A percentile compares a stretch with the other conserved stretches of the same genome.
phyloP scores from a whole-genome alignment of 2,113 vertebrate genomes.

The Empidonax traillii region DNA sequence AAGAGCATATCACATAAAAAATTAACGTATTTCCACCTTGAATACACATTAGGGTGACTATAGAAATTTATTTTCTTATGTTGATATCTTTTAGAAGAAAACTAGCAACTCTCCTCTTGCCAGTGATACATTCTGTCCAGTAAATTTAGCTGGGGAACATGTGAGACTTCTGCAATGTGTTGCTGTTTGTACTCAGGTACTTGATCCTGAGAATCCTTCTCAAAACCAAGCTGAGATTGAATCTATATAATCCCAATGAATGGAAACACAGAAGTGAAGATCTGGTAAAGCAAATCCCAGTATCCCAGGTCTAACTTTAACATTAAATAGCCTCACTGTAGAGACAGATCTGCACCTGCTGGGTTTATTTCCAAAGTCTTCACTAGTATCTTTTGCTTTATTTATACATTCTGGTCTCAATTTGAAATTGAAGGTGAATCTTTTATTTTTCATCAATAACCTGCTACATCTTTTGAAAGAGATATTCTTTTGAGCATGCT shows the following conservation, averaged over 20 bases:
- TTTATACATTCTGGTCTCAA: neutral
- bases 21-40: neutral
- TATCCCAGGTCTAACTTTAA: neutral
- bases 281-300: neutral
- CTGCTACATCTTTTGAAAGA: neutral
- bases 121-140: neutral
- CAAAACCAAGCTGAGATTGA: neutral
- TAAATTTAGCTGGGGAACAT: neutral
- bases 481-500: neutral
- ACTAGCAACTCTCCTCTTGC: neutral
- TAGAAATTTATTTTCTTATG: neutral
- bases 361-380: neutral
- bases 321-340: neutral
- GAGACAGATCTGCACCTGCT: constrained; percentile 4
- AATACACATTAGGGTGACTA: neutral
- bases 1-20: neutral
- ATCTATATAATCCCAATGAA: neutral
- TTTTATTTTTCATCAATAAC: neutral
- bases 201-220: neutral
- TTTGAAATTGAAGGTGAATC: neutral
- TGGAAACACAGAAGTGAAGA: neutral
- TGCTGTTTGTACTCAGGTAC: neutral
- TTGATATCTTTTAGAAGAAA: neutral
- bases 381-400: neutral
- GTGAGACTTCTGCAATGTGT: neutral